These are phyloP conservation scores for Otus scops DNA, from an alignment of 2,797 vertebrate genomes.

Conservation along the genomic window DNA sequence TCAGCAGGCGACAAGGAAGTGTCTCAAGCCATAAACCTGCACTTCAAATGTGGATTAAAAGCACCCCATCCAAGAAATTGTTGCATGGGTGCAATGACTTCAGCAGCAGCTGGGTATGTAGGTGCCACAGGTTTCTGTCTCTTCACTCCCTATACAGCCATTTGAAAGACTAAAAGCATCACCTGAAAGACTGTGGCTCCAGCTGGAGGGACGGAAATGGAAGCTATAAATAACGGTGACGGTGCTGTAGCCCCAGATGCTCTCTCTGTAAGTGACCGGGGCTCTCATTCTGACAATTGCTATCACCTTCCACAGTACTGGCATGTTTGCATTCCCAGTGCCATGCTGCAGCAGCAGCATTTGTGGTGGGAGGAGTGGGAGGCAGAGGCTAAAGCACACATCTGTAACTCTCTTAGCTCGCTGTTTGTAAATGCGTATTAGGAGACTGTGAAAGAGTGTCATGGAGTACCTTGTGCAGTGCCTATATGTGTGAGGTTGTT, in stretches of 20 bases:
- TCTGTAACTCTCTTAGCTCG: neutral
- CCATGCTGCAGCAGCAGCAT: neutral
- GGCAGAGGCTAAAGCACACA: neutral
- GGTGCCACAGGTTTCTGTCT: neutral
- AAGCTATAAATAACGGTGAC: neutral
- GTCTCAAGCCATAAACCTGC: neutral
- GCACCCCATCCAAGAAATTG: neutral
- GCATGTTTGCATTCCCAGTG: neutral
- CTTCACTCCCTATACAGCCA: neutral
- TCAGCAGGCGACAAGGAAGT: neutral
- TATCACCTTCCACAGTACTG: accelerated
- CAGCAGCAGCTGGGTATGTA: neutral
- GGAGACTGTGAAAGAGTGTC: neutral
- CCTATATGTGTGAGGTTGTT: neutral
- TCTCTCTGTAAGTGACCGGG: neutral
- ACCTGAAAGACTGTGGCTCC: neutral
- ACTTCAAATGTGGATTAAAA: neutral
- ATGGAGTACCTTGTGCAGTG: neutral
- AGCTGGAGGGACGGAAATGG: neutral
- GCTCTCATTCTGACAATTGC: neutral
- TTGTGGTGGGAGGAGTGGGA: neutral
- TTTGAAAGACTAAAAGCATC: neutral
- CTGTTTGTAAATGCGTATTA: neutral
- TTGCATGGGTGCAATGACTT: neutral
- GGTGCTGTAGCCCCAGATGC: neutral